These are phyloP conservation scores for Sitobion miscanthi DNA, from an alignment of 1,140 invertebrate genomes.

Conservation along the genomic window DNA sequence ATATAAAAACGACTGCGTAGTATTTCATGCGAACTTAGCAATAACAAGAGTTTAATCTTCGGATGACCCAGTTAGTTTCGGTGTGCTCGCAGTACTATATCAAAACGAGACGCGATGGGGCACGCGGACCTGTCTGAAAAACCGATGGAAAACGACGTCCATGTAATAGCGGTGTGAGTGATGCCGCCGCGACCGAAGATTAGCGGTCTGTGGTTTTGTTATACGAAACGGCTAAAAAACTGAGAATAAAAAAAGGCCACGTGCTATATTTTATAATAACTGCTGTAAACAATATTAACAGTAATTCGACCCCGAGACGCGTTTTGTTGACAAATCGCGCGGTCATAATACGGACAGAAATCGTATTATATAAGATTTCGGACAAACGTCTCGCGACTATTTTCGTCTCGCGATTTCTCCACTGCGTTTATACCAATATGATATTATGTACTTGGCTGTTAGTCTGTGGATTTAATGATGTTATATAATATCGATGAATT, in stretches of 20 bases:
- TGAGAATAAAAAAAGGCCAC: neutral
- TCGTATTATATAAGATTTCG: neutral
- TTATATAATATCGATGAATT: no score
- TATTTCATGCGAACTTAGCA: neutral
- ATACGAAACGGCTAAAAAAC: neutral
- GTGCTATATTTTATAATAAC: neutral
- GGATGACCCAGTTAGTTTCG: constrained; percentile 1
- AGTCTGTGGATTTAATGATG: no score
- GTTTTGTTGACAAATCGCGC: neutral
- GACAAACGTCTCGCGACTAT: neutral
- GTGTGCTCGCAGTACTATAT: no score
- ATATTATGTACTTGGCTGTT: no score
- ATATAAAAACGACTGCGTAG: constrained; percentile 12
- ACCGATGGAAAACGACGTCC: neutral
- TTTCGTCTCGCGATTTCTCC: neutral
- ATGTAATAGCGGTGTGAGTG: neutral
- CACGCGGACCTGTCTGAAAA: neutral
- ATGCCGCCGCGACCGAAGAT: neutral
- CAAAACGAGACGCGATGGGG: neutral
- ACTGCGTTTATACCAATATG: neutral
- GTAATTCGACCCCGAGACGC: neutral
- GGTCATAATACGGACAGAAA: neutral
- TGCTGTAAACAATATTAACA: neutral
- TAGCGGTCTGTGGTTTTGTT: neutral
- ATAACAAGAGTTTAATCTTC: constrained; percentile 26